A percentile compares a stretch with the other conserved stretches of the same genome.
Evolutionary conservation across 2,797 vertebrate species (phyloP).

Genomic region (Sebastolobus alascanus): DNA sequence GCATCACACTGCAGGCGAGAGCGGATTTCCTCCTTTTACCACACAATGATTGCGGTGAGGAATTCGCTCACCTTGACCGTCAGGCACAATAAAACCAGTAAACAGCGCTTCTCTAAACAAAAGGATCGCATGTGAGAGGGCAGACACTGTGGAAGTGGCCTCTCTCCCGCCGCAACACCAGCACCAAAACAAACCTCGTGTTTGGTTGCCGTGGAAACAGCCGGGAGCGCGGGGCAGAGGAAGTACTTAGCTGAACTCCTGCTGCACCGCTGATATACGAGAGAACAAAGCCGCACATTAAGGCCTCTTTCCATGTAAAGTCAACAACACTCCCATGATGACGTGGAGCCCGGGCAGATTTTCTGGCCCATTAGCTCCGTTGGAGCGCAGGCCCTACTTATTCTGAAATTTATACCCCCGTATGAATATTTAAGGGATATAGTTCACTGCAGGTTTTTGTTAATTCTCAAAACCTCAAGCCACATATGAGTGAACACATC

Average conservation of each 20-base stretch:
- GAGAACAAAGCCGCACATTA: conserved; percentile 72
- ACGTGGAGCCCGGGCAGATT: conserved; percentile 52
- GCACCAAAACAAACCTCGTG: conserved; percentile 82
- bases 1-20: background rate
- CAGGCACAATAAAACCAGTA: conserved; percentile 40
- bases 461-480: conserved; percentile 54
- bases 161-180: conserved; percentile 54
- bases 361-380: conserved; percentile 65
- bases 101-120: conserved; percentile 54
- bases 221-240: conserved; percentile 56
- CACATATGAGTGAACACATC: conserved; percentile 8
- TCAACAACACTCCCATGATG: conserved; percentile 56
- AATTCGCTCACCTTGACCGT: conserved; percentile 58
- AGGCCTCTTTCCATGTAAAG: conserved; percentile 58
- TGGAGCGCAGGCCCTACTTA: conserved; percentile 35
- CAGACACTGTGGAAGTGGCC: conserved; percentile 36
- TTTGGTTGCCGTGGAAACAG: conserved; percentile 83
- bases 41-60: conserved; percentile 18
- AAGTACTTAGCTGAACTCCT: conserved; percentile 71
- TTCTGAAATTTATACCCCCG: conserved; percentile 60
- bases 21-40: conserved; percentile 36
- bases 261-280: conserved; percentile 68
- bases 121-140: conserved; percentile 49
- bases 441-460: conserved; percentile 51
- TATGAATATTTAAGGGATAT: conserved; percentile 56